phyloP scores from a whole-genome alignment of 2,113 vertebrate genomes.

The Dryoscopus gambensis region DNA sequence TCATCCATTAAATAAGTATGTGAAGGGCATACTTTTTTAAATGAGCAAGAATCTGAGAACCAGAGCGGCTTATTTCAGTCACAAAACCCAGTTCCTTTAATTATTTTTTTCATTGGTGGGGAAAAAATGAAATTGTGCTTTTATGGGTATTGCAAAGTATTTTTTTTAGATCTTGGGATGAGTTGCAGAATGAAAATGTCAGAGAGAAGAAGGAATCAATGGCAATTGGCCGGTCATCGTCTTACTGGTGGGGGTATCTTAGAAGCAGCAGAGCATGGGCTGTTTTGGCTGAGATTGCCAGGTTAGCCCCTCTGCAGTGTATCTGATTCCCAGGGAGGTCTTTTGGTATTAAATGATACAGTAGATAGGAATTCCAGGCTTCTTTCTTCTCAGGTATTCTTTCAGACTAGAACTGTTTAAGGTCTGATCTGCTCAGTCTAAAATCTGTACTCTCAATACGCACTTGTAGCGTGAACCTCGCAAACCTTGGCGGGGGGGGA shows the following conservation, averaged over 20 bases:
- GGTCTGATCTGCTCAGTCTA: not conserved
- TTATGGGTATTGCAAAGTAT: not conserved
- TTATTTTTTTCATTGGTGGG: not conserved
- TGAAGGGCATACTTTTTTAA: not conserved
- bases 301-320: not conserved
- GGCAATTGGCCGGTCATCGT: fast-evolving
- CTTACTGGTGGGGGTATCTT: not conserved
- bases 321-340: not conserved
- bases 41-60: not conserved
- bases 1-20: not conserved
- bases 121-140: not conserved
- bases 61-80: not conserved
- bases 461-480: not conserved
- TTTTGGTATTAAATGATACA: too few species aligned
- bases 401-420: not conserved
- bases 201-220: not conserved
- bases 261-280: not conserved
- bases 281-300: not conserved
- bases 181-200: not conserved
- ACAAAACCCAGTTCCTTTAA: not conserved
- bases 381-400: not conserved
- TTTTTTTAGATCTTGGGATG: not conserved
- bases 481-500: fast-evolving
- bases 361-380: not conserved
- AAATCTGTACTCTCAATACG: fast-evolving